A percentile compares a stretch with the other conserved stretches of the same genome.
phyloP scores from a whole-genome alignment of 1,140 invertebrate genomes.

The Aphelinus atriplicis region DNA sequence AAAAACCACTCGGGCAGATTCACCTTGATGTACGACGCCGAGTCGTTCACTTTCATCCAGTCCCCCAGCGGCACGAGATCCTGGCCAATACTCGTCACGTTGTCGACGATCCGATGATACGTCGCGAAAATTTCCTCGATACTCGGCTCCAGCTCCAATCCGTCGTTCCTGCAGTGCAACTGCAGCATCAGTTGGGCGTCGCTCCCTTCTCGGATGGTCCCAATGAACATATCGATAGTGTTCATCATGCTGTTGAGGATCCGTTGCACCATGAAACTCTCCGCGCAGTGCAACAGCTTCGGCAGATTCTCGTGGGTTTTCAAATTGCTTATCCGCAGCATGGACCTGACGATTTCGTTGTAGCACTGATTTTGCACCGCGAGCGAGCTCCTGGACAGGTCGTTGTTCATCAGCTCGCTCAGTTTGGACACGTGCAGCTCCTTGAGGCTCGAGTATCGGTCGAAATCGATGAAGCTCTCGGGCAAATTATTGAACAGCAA shows the following conservation, averaged over 20 bases:
- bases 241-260: conserved; percentile 58
- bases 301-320: conserved; percentile 38
- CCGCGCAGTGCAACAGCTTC: conserved; percentile 53
- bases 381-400: conserved; percentile 45
- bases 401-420: conserved; percentile 40
- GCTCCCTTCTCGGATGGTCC: conserved; percentile 46
- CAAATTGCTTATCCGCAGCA: conserved; percentile 43
- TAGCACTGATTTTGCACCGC: conserved; percentile 55
- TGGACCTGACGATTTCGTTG: conserved; percentile 46
- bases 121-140: conserved; percentile 50
- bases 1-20: conserved; percentile 58
- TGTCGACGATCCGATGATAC: conserved; percentile 55
- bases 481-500: conserved; percentile 49
- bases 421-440: conserved; percentile 42
- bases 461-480: conserved; percentile 41
- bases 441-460: conserved; percentile 34
- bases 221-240: conserved; percentile 57
- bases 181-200: conserved; percentile 57
- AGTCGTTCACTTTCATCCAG: conserved; percentile 45
- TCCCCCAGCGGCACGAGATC: conserved; percentile 60
- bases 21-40: conserved; percentile 46
- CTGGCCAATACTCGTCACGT: conserved; percentile 52
- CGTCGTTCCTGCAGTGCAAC: conserved; percentile 50
- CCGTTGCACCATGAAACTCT: conserved; percentile 56
- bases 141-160: conserved; percentile 52